Percentiles rank a stretch among this genome's conserved stretches.
Evolutionary conservation across 1,140 invertebrate species (phyloP).

Genomic region (Antheraea pernyi): DNA sequence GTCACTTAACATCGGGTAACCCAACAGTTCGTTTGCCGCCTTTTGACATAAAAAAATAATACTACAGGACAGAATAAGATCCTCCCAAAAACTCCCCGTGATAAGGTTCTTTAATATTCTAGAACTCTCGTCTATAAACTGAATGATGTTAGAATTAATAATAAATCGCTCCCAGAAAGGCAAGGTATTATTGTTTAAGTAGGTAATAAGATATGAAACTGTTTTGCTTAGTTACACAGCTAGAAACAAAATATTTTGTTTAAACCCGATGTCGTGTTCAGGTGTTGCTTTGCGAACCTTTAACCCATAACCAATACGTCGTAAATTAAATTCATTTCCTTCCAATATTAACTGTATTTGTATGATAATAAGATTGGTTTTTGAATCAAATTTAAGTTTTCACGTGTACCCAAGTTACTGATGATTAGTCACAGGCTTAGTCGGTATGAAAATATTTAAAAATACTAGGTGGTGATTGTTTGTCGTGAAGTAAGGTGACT

Average conservation of each 20-base stretch:
- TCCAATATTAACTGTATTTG: constrained; percentile 5
- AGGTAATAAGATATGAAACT: constrained; percentile 17
- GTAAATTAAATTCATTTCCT: not conserved
- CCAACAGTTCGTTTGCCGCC: too few species aligned
- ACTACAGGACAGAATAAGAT: too few species aligned
- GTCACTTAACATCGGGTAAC: too few species aligned
- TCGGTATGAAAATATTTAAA: constrained; percentile 42
- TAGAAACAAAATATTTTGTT: constrained; percentile 41
- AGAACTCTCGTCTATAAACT: too few species aligned
- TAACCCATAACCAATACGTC: not conserved
- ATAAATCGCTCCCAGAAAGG: too few species aligned
- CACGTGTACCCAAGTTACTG: not conserved
- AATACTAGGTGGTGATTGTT: constrained; percentile 24
- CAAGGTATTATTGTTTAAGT: too few species aligned
- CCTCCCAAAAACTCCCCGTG: too few species aligned
- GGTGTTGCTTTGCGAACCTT: constrained; percentile 14
- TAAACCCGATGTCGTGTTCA: constrained; percentile 28
- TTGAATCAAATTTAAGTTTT: not conserved
- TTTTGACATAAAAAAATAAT: too few species aligned
- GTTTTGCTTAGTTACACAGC: constrained; percentile 28
- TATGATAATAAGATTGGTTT: constrained; percentile 3
- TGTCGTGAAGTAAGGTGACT: constrained; percentile 11
- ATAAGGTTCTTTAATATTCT: too few species aligned
- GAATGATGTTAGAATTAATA: too few species aligned
- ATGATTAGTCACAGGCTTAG: constrained; percentile 43